phyloP scores from a whole-genome alignment of 2,797 vertebrate genomes.

The Scyliorhinus canicula region DNA sequence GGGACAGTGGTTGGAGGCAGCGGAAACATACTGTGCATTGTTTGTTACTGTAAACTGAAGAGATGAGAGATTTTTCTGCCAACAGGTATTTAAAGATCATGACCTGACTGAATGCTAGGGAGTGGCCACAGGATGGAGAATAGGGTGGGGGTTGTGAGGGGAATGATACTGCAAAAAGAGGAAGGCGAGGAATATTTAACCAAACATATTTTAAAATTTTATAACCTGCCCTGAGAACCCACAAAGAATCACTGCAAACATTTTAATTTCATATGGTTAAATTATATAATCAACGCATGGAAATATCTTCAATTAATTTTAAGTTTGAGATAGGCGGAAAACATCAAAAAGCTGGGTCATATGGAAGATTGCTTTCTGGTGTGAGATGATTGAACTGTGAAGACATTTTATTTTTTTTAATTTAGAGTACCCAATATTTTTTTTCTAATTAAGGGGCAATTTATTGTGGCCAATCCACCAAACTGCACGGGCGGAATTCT shows the following conservation, averaged over 20 bases:
- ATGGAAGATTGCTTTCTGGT: background rate
- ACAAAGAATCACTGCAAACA: background rate
- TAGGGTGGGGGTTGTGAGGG: background rate
- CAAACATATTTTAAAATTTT: background rate
- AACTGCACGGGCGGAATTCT: too few relatives aligned
- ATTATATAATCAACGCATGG: background rate
- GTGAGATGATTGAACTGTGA: background rate
- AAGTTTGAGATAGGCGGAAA: background rate
- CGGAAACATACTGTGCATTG: background rate
- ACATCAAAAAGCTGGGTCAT: background rate
- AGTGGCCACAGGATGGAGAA: slow-evolving; percentile 16
- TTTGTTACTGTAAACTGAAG: background rate
- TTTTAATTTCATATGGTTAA: background rate
- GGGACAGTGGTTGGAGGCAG: background rate
- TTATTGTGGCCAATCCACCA: too few relatives aligned
- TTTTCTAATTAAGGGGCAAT: too few relatives aligned
- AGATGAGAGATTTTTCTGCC: slow-evolving; percentile 10
- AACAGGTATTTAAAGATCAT: background rate
- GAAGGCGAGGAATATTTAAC: background rate
- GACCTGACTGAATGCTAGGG: background rate
- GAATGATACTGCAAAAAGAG: background rate
- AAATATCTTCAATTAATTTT: background rate
- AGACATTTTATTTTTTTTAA: too few relatives aligned
- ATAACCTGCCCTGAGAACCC: background rate
- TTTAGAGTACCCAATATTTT: too few relatives aligned